These are phyloP conservation scores for Phytoseiulus persimilis DNA, from an alignment of 2,888 invertebrate genomes.

Conservation along the genomic window DNA sequence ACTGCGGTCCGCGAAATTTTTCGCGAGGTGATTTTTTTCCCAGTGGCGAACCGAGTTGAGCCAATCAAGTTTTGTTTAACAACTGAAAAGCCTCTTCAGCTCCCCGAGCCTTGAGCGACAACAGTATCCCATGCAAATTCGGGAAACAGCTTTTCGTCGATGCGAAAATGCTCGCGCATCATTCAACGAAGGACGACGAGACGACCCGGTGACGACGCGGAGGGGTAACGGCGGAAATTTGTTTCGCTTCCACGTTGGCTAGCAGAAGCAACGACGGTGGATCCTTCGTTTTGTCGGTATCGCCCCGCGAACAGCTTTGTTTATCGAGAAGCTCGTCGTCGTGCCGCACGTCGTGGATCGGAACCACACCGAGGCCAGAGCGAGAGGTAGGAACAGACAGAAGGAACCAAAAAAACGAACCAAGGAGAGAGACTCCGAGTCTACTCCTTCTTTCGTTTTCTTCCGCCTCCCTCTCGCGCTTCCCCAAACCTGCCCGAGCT, in stretches of 20 bases:
- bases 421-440: not conserved
- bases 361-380: not conserved
- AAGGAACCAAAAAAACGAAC: not conserved
- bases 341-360: not conserved
- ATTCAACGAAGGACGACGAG: not conserved
- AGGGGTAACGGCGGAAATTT: not conserved
- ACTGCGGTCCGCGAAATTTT: too few relatives aligned
- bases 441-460: not conserved
- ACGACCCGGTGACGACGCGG: not conserved
- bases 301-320: not conserved
- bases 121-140: too few relatives aligned
- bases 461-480: not conserved
- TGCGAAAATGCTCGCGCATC: not conserved
- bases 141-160: too few relatives aligned
- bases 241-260: not conserved
- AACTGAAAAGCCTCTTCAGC: too few relatives aligned
- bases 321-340: not conserved
- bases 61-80: too few relatives aligned
- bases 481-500: not conserved
- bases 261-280: not conserved
- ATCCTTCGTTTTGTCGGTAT: not conserved
- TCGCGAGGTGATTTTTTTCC: too few relatives aligned
- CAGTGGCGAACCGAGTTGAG: too few relatives aligned
- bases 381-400: not conserved
- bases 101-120: too few relatives aligned